These are phyloP conservation scores for Microplitis demolitor DNA, from an alignment of 1,140 invertebrate genomes.

Conservation along the genomic window DNA sequence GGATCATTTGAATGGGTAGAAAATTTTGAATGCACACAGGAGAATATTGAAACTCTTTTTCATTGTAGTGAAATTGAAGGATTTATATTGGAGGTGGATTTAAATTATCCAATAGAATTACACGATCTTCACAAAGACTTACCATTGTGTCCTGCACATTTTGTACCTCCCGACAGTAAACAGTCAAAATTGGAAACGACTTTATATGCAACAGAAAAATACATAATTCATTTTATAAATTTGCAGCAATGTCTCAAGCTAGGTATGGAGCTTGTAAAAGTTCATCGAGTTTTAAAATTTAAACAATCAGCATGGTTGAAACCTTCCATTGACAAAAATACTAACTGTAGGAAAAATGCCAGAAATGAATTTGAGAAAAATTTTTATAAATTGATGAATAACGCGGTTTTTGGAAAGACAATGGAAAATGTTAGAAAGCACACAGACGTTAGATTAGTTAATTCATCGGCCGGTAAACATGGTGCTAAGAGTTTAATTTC, in stretches of 20 bases:
- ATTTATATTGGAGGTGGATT: neutral
- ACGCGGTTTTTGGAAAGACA: no score
- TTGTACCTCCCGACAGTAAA: neutral
- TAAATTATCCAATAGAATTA: constrained; percentile 54
- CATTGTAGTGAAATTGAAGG: neutral
- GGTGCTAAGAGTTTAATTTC: neutral
- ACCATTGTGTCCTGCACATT: neutral
- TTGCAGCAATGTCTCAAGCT: neutral
- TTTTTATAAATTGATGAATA: constrained; percentile 48
- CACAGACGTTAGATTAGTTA: no score
- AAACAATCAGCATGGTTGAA: constrained; percentile 51
- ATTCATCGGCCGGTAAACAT: neutral
- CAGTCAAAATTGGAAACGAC: neutral
- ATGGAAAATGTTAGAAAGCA: constrained; percentile 30
- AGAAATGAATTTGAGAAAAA: constrained; percentile 60
- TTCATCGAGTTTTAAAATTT: neutral
- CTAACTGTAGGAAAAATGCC: constrained; percentile 42
- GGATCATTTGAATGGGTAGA: constrained; percentile 39
- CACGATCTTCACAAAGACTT: neutral
- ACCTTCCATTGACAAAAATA: constrained; percentile 52
- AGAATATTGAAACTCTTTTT: no score
- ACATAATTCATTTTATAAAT: neutral
- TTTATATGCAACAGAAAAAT: neutral
- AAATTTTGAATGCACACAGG: neutral
- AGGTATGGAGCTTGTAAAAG: neutral